Evolutionary conservation across 2,888 invertebrate genomes (phyloP), one percentile per base, ranked within the genome.

Genomic region (Diarsia brunnea): DNA sequence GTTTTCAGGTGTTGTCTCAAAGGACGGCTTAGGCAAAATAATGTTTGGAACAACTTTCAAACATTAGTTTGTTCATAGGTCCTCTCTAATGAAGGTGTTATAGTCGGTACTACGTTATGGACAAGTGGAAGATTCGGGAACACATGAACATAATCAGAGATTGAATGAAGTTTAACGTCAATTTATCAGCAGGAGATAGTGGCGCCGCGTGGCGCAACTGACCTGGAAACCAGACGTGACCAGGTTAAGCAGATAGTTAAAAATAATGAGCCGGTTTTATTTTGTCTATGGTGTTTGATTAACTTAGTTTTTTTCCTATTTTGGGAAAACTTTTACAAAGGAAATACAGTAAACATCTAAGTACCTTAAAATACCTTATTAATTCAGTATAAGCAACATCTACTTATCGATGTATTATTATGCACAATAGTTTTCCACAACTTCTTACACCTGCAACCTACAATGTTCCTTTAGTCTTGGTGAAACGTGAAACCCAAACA

Each of bases 161-260:
- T 85, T 87, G 77, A 87, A 84, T 72, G 81, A 75, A 75, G 73
- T 69, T 69, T 77, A 73, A 47, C 69, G 45, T 71, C 55, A 81
- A 79, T 78, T 78, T 84, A 87, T 80, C 71, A 79, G 61, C 14
- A 14, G 66, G 53, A 82, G 87, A 83, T 82, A 88, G 75, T 79
- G 80, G 75, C 69, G 78, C 74, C 66, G 51, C 75, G 82, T 83
- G 87, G 80, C 75, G 87, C 82, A 89, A 89, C 77, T 86, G 88
- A 84, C 89, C 87, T 81, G 73, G 47, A 84, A 86, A 84, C 51
- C 43, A 75, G 85, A 85, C 86, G 89, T 90, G 89, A 90, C 90
- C 90, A 88, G 90, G 91, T 90, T 88, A 90, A 11, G 5, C 14
- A 69, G 81, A 73, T 78, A 74, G 60, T 64, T 74, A 60, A 78